Conservation (phyloP, 2,797 vertebrate species). For the Tiaroga cobitis region DNA sequence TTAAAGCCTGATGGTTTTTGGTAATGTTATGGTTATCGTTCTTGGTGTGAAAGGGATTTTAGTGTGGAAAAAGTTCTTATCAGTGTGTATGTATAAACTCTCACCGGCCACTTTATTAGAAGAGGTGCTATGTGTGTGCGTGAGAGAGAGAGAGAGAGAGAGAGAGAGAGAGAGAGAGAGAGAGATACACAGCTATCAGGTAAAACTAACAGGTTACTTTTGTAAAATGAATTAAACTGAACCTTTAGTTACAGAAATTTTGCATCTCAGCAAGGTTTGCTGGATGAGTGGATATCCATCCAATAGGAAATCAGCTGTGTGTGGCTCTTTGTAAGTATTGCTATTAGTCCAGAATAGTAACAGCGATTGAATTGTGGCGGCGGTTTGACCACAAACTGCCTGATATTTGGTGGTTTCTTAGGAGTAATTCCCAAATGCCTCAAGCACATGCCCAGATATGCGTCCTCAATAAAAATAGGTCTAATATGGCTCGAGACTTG, state of each 20-base stretch:
- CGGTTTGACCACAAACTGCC: slow-evolving; percentile 60
- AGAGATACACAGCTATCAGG: not conserved
- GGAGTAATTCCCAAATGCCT: slow-evolving; percentile 56
- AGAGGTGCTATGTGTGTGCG: no score
- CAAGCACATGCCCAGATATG: slow-evolving; percentile 80
- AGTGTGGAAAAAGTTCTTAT: no score
- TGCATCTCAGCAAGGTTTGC: slow-evolving; percentile 7
- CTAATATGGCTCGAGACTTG: slow-evolving; percentile 65
- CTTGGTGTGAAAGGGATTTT: no score
- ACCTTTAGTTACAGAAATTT: not conserved
- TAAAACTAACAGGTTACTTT: not conserved
- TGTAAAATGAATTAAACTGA: not conserved
- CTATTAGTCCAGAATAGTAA: slow-evolving; percentile 67
- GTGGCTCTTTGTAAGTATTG: slow-evolving; percentile 70
- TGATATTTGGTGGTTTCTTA: slow-evolving; percentile 54
- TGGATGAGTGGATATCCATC: slow-evolving; percentile 43
- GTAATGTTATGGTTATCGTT: no score
- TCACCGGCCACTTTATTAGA: no score
- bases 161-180: no score
- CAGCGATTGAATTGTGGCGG: slow-evolving; percentile 63
- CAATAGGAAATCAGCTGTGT: slow-evolving; percentile 62
- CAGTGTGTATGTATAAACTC: no score
- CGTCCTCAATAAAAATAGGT: slow-evolving; percentile 81
- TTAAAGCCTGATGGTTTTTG: no score
- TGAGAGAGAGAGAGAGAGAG: no score